Evolutionary conservation across 35 echinoderm and acorn worm species (phyloP), one percentile per base, ranked within the genome.

Genomic region (Amphiura filiformis): DNA sequence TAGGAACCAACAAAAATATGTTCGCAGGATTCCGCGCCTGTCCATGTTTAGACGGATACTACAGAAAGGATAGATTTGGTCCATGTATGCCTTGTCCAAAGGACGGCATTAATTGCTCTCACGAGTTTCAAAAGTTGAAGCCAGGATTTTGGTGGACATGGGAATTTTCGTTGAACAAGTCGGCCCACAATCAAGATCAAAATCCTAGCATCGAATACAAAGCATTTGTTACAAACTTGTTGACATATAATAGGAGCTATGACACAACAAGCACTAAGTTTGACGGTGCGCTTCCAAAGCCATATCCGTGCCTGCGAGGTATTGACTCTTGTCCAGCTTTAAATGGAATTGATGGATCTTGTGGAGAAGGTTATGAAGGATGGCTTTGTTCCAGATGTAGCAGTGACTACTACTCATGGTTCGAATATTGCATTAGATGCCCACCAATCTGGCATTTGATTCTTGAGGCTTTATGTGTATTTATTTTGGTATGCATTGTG

Each of bases 21-120:
- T 0, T 37, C 26, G 89, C 89, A 23, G 89, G 89, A 64, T 91
- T 91, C 34, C 70, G 89, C n/a, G 89, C 89, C 15, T 91, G 89
- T 85, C 75, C 76, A 0, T 91, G 89, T 80, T 64, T 91, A 31
- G 89, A 91, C 7, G 80, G 80, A 13, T 85, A 91, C 41, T 85
- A 78, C 76, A 36, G 89, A 47, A 84, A 17, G 11, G 82, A 91
- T 64, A 31, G 89, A 14, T 91, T 91, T 36, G 89, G 82, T 11
- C 75, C 84, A 56, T 91, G 89, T 65, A 15, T 56, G 12, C 32
- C 36, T 23, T 91, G 89, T 80, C 76, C 82, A 37, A 13, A 34
- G 0, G 82, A 84, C 13, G 89, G 89, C 1, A 13, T 80, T 26
- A 44, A 84, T 0, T 91, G 89, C 35, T 52, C 61, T 14, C 35